A percentile compares a stretch with the other conserved stretches of the same genome.
These are phyloP conservation scores for Odontomyia ornata DNA, from an alignment of 2,888 invertebrate genomes.

Conservation along the genomic window DNA sequence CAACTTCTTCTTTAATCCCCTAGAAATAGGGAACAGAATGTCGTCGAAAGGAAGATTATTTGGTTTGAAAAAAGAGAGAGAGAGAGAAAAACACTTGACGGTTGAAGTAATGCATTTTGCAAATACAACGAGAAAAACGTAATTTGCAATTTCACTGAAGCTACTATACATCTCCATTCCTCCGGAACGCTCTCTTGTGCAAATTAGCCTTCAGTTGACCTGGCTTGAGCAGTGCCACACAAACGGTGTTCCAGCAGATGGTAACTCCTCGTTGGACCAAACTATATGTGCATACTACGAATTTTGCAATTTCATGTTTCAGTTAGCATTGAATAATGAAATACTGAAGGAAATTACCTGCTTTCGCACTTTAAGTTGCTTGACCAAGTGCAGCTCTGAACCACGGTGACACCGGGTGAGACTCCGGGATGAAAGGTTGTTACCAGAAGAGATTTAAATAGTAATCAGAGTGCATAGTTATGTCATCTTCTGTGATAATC, in stretches of 20 bases:
- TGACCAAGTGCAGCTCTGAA: too few species aligned
- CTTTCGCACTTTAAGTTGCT: neutral
- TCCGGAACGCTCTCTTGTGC: neutral
- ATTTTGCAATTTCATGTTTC: conserved; percentile 7
- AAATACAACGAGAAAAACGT: neutral
- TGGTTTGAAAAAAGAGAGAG: neutral
- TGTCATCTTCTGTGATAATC: too few species aligned
- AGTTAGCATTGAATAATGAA: conserved; percentile 1
- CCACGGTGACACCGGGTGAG: too few species aligned
- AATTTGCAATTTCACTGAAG: neutral
- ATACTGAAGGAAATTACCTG: neutral
- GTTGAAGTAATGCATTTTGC: conserved; percentile 8
- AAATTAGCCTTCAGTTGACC: neutral
- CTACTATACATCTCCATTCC: neutral
- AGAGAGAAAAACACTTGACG: neutral
- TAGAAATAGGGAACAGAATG: neutral
- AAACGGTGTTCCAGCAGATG: too few species aligned
- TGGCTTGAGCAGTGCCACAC: neutral
- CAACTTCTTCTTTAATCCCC: neutral
- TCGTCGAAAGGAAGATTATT: neutral
- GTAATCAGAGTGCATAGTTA: too few species aligned
- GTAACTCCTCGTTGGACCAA: neutral
- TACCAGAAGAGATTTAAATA: too few species aligned
- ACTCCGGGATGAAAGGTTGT: too few species aligned
- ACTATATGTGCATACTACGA: neutral